Base-by-base conservation (phyloP, 2,888 invertebrate species). In the Pollenia angustigena region DNA sequence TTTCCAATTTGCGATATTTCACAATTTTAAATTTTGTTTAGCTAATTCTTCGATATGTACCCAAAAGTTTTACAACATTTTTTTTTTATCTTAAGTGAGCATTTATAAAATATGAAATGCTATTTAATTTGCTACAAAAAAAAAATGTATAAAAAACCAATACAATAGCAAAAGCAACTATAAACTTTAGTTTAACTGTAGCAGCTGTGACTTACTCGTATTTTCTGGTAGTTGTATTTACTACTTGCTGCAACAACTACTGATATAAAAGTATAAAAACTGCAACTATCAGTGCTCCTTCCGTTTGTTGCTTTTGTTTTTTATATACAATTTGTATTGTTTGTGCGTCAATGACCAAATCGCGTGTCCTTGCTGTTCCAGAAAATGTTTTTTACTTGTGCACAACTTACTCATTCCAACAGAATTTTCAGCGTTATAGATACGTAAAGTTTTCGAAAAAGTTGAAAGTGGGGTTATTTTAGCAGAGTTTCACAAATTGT, bases 321-420 rank as follows among this genome's bases (percentile, higher is more conserved):
- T 68, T 75, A 12, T 16, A 16, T 14, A 58, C 42, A 16, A 50
- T 60, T 74, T 74, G 50, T 69, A 72, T 42, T 42, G 23, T 62
- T 32, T 75, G 64, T 82, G 82, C 71, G 71, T 80, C 82, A 82
- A 75, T 80, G 82, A 69, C 80, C 85, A 83, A 82, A 82, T 76
- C 64, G 82, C 80, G 69, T 86, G 82, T 83, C 82, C 82, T 86
- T 86, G 69, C 79, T 32, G 40, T 46, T 9, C 12, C 6, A 62
- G 54, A n/a, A 69, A 71, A 56, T 46, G 10, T n/a, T 69, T 68
- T 60, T 11, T 50, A 46, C 12, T 81, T 42, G 14, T 40, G 4
- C 44, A 23, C 46, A 42, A 54, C 12, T 4, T 14, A 32, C 12
- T 18, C 62, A 72, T 11, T 58, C 18, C 16, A 40, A 9, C 16